Evolutionary conservation across 2,888 invertebrate genomes (phyloP), one percentile per base, ranked within the genome.

Genomic region (Panopea generosa): DNA sequence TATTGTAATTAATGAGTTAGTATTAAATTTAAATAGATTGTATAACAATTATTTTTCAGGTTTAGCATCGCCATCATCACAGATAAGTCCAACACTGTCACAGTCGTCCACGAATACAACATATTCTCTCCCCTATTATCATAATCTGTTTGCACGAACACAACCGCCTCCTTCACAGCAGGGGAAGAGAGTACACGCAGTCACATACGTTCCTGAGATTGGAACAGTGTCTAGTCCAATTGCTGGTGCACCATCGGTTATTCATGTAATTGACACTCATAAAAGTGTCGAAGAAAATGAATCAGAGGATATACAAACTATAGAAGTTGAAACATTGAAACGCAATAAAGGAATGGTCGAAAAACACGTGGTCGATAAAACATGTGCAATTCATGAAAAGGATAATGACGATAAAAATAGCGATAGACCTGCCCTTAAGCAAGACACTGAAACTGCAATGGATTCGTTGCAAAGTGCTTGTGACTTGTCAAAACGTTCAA

Each of bases 191-290:
- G 88, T 90, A 18, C 89, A 89, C 56, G 89, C 90, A 38, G 85
- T 87, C 9, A 89, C 89, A 11, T 90, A 86, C 68, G 86, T 88
- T n/a, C 89, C 90, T 11, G 88, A 89, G 60, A 85, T 89, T 49
- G 89, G 89, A 14, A 87, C 89, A 6, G 74, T 89, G n/a, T 73
- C 80, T 50, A 83, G 82, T 72, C 81, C 74, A 38, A 40, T 81
- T 16, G 69, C 63, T 14, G 73, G 72, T 9, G 71, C 76, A 20
- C 75, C 75, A 7, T 66, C 79, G 11, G 66, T 73, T 3, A 73
- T 72, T 14, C 63, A 76, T 56, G 66, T 71, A 6, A 53, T 61
- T 24, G 55, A 69, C 47, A 55, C 38, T 6, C 27, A 53, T 26
- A 59, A 22, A 53, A 27, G 38, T 22, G n/a, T 14, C 20, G 38